Base-by-base conservation (phyloP, 2,113 vertebrate species). In the Lepus timidus region DNA sequence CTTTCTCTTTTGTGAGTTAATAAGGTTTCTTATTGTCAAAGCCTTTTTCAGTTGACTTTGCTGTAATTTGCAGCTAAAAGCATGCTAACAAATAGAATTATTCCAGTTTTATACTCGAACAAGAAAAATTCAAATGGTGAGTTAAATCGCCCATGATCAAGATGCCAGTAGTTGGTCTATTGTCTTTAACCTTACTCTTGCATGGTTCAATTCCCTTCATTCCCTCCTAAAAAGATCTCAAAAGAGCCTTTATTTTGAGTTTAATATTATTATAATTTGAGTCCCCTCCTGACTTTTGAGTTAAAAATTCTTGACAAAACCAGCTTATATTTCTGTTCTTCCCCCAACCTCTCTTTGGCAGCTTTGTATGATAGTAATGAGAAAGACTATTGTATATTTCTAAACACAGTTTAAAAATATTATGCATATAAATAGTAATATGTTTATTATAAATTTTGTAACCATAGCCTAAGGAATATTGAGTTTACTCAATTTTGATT, bases 31-130 rank as follows among this genome's bases (percentile, higher is more conserved):
- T 79, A 62, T 36, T 62, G 9, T 61, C 68, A 55, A 75, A 31
- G 33, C 0, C 16, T n/a, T 71, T 68, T 39, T n/a, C 9, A 61
- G 25, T 67, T 93, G 86, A 2, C 31, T 70, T 92, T 55, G 83
- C 58, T 25, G 36, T 25, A 61, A 25, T 9, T 27, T 51, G 14
- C 33, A 39, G 6, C 5, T 91, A n/a, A 91, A 73, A 49, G 0
- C 36, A 80, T 81, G 14, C 22, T 82, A 79, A 20, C 22, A 94
- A 93, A 94, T 51, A 79, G 23, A 90, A 65, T 85, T 10, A 36
- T 76, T 93, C 33, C 27, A 51, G 27, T 87, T 89, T 86, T 84
- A 80, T 87, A 79, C 4, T 73, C 4, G n/a, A 91, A 19, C 27
- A 90, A 81, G 58, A 13, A 55, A 83, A 39, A 86, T 39, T 93